phyloP scores from a whole-genome alignment of 2,797 vertebrate genomes.

The Cephalopachus bancanus region DNA sequence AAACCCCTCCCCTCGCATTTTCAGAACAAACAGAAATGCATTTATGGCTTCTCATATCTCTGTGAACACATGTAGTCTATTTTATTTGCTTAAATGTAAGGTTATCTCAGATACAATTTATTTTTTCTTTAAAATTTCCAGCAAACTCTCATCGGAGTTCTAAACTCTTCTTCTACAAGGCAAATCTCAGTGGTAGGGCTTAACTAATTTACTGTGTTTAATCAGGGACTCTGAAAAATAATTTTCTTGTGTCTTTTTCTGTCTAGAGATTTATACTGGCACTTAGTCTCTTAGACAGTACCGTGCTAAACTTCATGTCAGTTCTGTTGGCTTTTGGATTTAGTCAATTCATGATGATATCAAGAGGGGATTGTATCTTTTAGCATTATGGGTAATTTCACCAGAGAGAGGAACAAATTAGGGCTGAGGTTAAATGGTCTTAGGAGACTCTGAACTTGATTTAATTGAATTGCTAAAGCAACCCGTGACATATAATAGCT shows the following conservation, averaged over 20 bases:
- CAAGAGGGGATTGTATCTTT: conserved; percentile 67
- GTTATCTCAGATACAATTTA: conserved; percentile 62
- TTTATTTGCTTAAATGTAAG: conserved; percentile 68
- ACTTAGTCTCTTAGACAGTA: conserved; percentile 78
- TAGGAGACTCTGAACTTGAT: conserved; percentile 65
- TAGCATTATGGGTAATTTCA: conserved; percentile 71
- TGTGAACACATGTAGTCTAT: conserved; percentile 43
- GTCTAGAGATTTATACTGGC: conserved; percentile 79
- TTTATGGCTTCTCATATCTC: conserved; percentile 19
- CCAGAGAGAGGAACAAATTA: conserved; percentile 72
- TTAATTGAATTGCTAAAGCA: conserved; percentile 74
- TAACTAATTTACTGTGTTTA: conserved; percentile 84
- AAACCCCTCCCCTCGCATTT: not conserved
- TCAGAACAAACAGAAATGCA: conserved; percentile 42
- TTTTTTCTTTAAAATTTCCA: conserved; percentile 73
- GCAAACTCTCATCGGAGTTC: conserved; percentile 67
- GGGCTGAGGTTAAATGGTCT: conserved; percentile 69
- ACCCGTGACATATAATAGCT: conserved; percentile 4
- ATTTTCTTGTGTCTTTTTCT: conserved; percentile 67
- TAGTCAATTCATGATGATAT: conserved; percentile 59
- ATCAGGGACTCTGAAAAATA: conserved; percentile 79
- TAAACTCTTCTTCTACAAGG: conserved; percentile 65
- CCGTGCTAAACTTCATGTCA: conserved; percentile 52
- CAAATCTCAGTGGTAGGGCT: conserved; percentile 76
- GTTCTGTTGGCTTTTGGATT: conserved; percentile 64